Percentiles rank a stretch among this genome's conserved stretches.
Evolutionary conservation across 2,797 vertebrate species (phyloP).

Genomic region (Eurystomus glaucurus): DNA sequence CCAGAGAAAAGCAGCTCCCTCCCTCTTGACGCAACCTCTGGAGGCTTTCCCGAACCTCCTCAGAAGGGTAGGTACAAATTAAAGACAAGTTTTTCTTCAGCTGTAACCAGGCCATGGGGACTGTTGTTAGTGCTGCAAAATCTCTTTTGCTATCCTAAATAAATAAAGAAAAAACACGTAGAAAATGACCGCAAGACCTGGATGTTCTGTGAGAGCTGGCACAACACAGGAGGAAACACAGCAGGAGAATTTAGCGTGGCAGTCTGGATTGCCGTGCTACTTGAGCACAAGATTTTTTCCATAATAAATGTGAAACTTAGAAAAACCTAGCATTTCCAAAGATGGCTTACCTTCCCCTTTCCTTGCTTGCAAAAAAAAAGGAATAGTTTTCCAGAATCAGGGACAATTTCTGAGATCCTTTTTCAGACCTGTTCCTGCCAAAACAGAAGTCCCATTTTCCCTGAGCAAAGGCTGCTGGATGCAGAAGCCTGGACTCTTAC

Average conservation of each 20-base stretch:
- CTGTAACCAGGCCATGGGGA: not conserved
- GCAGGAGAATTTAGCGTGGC: accelerated
- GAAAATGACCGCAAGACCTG: not conserved
- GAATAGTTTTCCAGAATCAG: not conserved
- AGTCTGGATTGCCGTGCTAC: accelerated
- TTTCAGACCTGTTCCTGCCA: not conserved
- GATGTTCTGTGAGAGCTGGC: not conserved
- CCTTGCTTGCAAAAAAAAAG: not conserved
- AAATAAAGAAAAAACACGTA: not conserved
- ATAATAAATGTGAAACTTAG: not conserved
- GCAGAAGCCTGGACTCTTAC: not conserved
- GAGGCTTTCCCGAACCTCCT: not conserved
- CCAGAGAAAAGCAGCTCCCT: not conserved
- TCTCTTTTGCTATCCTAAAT: not conserved
- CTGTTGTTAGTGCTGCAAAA: not conserved
- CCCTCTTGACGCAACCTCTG: not conserved
- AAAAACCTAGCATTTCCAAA: not conserved
- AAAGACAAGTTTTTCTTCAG: not conserved
- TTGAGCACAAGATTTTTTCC: not conserved
- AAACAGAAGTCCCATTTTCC: not conserved
- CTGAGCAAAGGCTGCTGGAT: accelerated
- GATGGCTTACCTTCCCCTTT: not conserved
- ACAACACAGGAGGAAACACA: accelerated
- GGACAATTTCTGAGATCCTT: not conserved
- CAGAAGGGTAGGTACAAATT: not conserved